phyloP scores from a whole-genome alignment of 2,113 vertebrate species.

The Bagarius yarrelli region DNA sequence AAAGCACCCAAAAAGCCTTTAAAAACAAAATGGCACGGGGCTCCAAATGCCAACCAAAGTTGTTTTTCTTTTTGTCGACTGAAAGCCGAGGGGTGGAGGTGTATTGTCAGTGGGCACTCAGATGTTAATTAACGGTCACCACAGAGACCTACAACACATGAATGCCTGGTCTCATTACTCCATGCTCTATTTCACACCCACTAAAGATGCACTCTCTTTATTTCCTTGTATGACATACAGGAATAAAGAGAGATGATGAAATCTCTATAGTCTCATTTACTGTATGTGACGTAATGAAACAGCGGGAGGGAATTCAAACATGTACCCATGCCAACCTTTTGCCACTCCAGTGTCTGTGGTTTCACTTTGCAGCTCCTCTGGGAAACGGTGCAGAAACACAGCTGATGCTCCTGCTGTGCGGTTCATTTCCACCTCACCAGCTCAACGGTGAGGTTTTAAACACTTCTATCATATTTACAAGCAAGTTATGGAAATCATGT shows the following conservation, averaged over 20 bases:
- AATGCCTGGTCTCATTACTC: slow-evolving; percentile 61
- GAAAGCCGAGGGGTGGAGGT: slow-evolving; percentile 55
- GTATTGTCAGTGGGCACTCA: slow-evolving; percentile 60
- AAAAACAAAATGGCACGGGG: slow-evolving; percentile 36
- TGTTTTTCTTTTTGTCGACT: slow-evolving; percentile 38
- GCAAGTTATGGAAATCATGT: background rate
- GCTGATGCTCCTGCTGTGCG: background rate
- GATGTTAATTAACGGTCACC: slow-evolving; percentile 69
- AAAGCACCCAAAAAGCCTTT: slow-evolving; percentile 5
- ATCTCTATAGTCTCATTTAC: background rate
- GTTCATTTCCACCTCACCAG: background rate
- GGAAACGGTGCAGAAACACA: slow-evolving; percentile 13
- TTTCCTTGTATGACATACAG: background rate
- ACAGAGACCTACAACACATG: slow-evolving; percentile 63
- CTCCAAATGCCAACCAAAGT: slow-evolving; percentile 50
- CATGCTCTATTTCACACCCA: slow-evolving; percentile 65
- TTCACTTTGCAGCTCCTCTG: background rate
- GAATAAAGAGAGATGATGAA: background rate
- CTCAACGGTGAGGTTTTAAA: background rate
- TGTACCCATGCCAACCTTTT: slow-evolving; percentile 52
- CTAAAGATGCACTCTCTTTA: slow-evolving; percentile 49
- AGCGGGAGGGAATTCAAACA: slow-evolving; percentile 41
- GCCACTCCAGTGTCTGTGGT: slow-evolving; percentile 44
- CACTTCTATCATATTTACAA: background rate
- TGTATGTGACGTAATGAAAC: slow-evolving; percentile 6